Evolutionary conservation across 1,140 invertebrate genomes (phyloP).

Genomic region (Drosophila cardini): DNA sequence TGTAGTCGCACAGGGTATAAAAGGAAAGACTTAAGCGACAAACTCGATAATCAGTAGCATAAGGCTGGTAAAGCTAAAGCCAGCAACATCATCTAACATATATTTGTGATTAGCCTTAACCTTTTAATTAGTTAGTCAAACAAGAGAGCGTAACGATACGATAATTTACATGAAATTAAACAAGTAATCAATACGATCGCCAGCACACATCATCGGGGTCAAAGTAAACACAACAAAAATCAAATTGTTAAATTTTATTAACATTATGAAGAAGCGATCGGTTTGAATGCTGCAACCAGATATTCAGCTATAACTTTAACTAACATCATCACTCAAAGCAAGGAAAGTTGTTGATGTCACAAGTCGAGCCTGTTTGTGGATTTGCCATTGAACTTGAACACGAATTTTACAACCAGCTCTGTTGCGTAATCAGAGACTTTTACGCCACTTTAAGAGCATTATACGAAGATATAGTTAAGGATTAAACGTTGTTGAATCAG

Average conservation of each 20-base stretch:
- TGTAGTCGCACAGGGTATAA: conserved; percentile 31
- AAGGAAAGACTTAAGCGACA: conserved; percentile 26
- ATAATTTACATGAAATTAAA: conserved; percentile 52
- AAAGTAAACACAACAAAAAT: conserved; percentile 1
- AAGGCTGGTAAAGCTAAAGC: conserved; percentile 1
- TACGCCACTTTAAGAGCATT: background rate
- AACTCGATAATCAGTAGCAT: conserved; percentile 5
- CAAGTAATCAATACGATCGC: conserved; percentile 23
- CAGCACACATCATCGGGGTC: conserved; percentile 31
- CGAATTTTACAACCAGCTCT: conserved; percentile 37
- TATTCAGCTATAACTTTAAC: conserved; percentile 7
- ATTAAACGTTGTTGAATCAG: conserved; percentile 16
- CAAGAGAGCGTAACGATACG: conserved; percentile 13
- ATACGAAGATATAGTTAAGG: background rate
- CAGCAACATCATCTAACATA: background rate
- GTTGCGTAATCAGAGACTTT: conserved; percentile 1
- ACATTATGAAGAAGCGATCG: conserved; percentile 3
- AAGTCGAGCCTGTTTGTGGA: conserved; percentile 24
- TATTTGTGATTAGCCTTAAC: conserved; percentile 35
- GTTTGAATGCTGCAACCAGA: conserved; percentile 1
- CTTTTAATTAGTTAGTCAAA: conserved; percentile 37
- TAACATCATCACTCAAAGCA: background rate
- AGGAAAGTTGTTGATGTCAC: conserved; percentile 26
- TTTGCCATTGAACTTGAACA: conserved; percentile 66
- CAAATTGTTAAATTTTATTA: conserved; percentile 2